Percentiles rank a stretch among this genome's conserved stretches.
Conservation (phyloP, 2,888 invertebrate genomes). For the Baronia brevicornis region DNA sequence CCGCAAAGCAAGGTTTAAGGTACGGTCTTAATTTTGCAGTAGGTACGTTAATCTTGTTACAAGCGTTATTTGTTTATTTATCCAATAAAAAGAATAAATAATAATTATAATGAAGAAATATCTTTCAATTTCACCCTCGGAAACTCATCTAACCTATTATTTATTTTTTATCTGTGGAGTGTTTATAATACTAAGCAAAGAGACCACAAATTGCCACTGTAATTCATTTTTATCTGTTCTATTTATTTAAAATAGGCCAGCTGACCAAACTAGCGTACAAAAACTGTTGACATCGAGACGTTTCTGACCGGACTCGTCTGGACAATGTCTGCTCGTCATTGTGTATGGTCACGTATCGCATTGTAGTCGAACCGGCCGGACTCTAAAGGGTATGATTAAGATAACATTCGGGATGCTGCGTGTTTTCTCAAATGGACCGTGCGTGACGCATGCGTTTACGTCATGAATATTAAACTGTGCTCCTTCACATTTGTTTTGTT, state of each 20-base stretch:
- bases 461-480: slow-evolving; percentile 48
- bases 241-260: slow-evolving; percentile 7
- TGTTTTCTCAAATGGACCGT: slow-evolving; percentile 69
- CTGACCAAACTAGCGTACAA: slow-evolving; percentile 11
- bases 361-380: slow-evolving; percentile 34
- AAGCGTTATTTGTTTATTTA: too few species aligned
- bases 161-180: too few species aligned
- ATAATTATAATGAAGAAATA: too few species aligned
- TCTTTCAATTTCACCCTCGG: too few species aligned
- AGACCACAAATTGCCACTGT: too few species aligned
- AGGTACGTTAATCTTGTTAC: too few species aligned
- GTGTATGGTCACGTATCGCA: slow-evolving; percentile 64
- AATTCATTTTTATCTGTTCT: too few species aligned
- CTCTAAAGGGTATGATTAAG: slow-evolving; percentile 39
- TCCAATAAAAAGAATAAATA: too few species aligned
- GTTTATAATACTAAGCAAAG: too few species aligned
- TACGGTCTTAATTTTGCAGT: too few species aligned
- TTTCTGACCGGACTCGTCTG: slow-evolving; percentile 19
- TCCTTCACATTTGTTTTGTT: slow-evolving; percentile 22
- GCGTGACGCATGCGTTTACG: slow-evolving; percentile 20
- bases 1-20: too few species aligned
- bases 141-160: too few species aligned
- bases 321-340: slow-evolving; percentile 31
- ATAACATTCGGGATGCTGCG: slow-evolving; percentile 57
- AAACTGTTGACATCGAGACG: neutral